These are phyloP conservation scores for Equus quagga DNA, from an alignment of 2,113 vertebrate genomes.

Conservation along the genomic window DNA sequence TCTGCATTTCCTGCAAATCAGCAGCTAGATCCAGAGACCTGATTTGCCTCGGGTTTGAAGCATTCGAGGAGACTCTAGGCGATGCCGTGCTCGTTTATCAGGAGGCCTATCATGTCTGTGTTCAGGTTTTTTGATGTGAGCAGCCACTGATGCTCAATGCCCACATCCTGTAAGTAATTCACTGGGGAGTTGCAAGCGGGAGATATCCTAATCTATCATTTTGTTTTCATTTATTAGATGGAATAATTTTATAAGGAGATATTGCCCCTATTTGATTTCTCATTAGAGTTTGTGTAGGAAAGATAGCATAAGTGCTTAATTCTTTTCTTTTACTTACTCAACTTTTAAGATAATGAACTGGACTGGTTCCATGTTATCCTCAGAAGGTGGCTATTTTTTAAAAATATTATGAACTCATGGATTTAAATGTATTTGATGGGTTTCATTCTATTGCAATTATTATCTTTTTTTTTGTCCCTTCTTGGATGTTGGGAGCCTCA, in stretches of 20 bases:
- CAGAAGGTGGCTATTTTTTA: constrained; percentile 24
- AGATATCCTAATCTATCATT: background rate
- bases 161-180: background rate
- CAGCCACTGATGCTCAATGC: background rate
- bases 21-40: background rate
- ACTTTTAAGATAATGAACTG: constrained; percentile 48
- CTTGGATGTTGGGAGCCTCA: background rate
- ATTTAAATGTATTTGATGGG: constrained; percentile 1
- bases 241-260: constrained; percentile 51
- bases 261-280: background rate
- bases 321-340: constrained; percentile 7
- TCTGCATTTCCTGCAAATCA: background rate
- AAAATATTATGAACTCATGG: background rate
- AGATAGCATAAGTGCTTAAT: constrained; percentile 1
- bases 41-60: background rate
- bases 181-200: background rate
- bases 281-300: constrained; percentile 42
- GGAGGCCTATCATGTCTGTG: background rate
- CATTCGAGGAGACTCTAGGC: background rate
- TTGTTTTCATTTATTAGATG: constrained; percentile 38
- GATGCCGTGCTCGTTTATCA: background rate
- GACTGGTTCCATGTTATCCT: background rate
- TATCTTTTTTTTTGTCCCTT: background rate
- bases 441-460: background rate
- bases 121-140: background rate